Conservation (phyloP, 2,113 vertebrate species). For the Tetrao urogallus region DNA sequence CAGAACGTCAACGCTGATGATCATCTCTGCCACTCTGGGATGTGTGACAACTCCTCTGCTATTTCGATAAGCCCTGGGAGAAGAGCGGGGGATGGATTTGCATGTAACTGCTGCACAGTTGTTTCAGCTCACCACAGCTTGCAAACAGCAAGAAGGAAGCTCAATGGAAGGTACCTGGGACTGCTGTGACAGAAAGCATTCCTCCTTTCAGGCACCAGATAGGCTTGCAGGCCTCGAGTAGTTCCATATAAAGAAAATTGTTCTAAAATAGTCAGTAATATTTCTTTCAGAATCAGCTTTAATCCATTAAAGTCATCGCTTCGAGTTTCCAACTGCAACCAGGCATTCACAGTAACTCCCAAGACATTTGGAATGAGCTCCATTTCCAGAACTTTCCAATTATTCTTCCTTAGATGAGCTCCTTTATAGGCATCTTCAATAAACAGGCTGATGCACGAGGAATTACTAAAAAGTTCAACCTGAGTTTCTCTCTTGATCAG, state of each 20-base stretch:
- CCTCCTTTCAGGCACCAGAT: neutral
- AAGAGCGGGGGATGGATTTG: slow-evolving; percentile 9
- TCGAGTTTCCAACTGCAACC: neutral
- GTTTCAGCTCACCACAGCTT: slow-evolving; percentile 6
- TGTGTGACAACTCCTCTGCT: slow-evolving; percentile 7
- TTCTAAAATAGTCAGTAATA: neutral
- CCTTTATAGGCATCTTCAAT: neutral
- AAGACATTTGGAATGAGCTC: neutral
- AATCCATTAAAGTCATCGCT: neutral
- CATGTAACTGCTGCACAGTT: neutral
- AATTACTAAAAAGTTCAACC: neutral
- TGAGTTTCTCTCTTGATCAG: too few relatives aligned
- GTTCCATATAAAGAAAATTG: neutral
- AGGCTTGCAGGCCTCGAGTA: neutral
- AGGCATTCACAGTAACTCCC: neutral
- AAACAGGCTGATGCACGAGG: neutral
- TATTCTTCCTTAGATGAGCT: too few relatives aligned
- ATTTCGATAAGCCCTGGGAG: neutral
- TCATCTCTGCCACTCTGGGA: neutral
- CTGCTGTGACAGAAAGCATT: neutral
- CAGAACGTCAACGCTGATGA: neutral
- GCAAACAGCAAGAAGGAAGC: neutral
- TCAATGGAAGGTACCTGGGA: slow-evolving; percentile 6
- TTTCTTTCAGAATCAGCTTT: neutral
- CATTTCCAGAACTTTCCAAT: neutral